phyloP scores from a whole-genome alignment of 2,113 vertebrate species.

The Leptosomus discolor region DNA sequence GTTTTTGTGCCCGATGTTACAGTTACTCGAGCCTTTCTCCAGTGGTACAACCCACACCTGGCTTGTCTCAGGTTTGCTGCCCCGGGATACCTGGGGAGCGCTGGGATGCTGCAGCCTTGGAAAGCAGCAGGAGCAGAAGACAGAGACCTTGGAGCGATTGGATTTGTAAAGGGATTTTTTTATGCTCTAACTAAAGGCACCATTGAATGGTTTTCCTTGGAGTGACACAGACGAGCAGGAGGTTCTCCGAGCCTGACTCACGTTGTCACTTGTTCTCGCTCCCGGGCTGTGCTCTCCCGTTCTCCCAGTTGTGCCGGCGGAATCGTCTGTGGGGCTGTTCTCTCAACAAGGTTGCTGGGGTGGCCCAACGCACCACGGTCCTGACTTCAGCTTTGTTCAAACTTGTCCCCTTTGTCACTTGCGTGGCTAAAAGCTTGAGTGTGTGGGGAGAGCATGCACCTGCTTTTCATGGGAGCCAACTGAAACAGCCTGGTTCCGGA shows the following conservation, averaged over 20 bases:
- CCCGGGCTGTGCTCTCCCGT: not conserved
- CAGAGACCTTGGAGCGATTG: not conserved
- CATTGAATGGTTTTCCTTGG: not conserved
- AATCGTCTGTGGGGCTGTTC: not conserved
- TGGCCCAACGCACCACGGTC: accelerated
- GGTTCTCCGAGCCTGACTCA: not conserved
- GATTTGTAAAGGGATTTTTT: not conserved
- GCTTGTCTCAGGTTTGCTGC: not conserved
- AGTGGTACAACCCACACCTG: not conserved
- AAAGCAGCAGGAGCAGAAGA: not conserved
- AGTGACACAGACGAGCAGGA: not conserved
- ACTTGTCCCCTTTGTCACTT: not conserved
- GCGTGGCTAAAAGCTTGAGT: not conserved
- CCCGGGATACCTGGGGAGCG: not conserved
- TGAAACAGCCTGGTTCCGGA: not conserved
- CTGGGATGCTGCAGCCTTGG: not conserved
- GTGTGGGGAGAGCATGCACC: not conserved
- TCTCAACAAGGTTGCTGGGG: not conserved
- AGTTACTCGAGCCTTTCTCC: not conserved
- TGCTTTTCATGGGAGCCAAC: not conserved
- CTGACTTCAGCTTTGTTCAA: not conserved
- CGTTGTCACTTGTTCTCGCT: not conserved
- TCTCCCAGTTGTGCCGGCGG: not conserved
- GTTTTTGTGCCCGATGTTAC: not conserved
- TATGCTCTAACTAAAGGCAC: not conserved